Evolutionary conservation across 2,797 vertebrate species (phyloP).

Genomic region (Syndactyla subalaris): DNA sequence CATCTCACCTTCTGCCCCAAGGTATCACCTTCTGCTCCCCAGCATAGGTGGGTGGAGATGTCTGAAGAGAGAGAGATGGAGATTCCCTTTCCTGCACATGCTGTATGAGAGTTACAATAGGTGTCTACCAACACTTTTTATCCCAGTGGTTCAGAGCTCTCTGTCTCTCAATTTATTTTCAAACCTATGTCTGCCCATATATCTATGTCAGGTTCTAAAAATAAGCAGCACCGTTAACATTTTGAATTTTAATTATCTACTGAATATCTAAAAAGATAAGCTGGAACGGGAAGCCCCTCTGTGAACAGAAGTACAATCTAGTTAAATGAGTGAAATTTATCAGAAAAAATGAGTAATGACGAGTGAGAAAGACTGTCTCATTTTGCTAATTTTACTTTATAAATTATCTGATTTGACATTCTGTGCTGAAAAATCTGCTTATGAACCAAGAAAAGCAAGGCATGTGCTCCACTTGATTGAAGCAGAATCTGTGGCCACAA

Average conservation of each 20-base stretch:
- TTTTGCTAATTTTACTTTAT: conserved; percentile 53
- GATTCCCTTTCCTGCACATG: not conserved
- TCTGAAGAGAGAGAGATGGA: not conserved
- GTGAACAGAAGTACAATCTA: not conserved
- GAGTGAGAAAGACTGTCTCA: conserved; percentile 32
- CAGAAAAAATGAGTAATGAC: conserved; percentile 72
- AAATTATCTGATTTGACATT: conserved; percentile 67
- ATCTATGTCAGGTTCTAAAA: conserved; percentile 34
- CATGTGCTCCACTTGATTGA: not conserved
- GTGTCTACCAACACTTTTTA: not conserved
- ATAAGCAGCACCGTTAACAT: conserved; percentile 5
- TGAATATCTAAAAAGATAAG: conserved; percentile 54
- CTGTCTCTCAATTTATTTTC: not conserved
- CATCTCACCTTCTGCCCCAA: not conserved
- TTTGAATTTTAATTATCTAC: conserved; percentile 59
- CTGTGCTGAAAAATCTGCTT: conserved; percentile 44
- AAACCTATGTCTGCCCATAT: not conserved
- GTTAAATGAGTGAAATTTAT: conserved; percentile 53
- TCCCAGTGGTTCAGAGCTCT: not conserved
- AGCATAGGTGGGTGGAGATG: not conserved
- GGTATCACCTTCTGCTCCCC: not conserved
- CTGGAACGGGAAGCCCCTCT: conserved; percentile 52
- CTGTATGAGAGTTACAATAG: not conserved
- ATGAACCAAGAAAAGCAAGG: conserved; percentile 1
- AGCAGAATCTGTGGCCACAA: not conserved